Conservation (phyloP, 2,797 vertebrate genomes). For the Micromesistius poutassou region DNA sequence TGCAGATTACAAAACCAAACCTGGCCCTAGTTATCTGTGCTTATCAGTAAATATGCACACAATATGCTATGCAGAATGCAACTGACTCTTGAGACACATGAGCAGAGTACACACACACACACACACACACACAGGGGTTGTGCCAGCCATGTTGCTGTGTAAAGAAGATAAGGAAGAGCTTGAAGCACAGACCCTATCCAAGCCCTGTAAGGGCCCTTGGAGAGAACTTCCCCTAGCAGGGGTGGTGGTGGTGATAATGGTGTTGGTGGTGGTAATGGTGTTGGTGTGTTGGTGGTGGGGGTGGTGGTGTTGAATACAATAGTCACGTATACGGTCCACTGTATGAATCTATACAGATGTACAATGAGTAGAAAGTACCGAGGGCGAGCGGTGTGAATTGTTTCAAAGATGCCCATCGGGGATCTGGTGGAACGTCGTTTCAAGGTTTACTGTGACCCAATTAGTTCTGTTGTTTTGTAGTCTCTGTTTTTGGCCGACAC, state of each 20-base stretch:
- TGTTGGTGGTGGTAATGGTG: background rate
- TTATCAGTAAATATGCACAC: too few relatives aligned
- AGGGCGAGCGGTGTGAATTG: background rate
- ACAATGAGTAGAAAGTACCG: background rate
- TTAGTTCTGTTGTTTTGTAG: background rate
- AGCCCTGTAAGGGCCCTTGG: constrained; percentile 34
- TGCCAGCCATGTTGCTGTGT: constrained; percentile 51
- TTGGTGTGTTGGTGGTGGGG: background rate
- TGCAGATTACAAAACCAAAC: too few relatives aligned
- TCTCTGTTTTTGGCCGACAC: background rate
- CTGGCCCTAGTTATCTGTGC: too few relatives aligned
- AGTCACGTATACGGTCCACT: background rate
- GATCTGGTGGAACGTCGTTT: background rate
- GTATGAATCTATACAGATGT: background rate
- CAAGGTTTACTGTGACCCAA: background rate
- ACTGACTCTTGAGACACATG: too few relatives aligned
- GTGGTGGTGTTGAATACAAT: background rate
- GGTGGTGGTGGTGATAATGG: background rate
- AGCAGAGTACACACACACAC: background rate
- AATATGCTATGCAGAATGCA: too few relatives aligned
- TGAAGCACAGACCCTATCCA: constrained; percentile 46
- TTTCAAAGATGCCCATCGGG: background rate
- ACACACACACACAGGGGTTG: constrained; percentile 26
- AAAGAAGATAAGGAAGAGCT: constrained; percentile 58
- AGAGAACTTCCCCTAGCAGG: constrained; percentile 4